Evolutionary conservation across 2,113 vertebrate genomes (phyloP), one percentile per base, ranked within the genome.

Genomic region (Hydrochoerus hydrochaeris): DNA sequence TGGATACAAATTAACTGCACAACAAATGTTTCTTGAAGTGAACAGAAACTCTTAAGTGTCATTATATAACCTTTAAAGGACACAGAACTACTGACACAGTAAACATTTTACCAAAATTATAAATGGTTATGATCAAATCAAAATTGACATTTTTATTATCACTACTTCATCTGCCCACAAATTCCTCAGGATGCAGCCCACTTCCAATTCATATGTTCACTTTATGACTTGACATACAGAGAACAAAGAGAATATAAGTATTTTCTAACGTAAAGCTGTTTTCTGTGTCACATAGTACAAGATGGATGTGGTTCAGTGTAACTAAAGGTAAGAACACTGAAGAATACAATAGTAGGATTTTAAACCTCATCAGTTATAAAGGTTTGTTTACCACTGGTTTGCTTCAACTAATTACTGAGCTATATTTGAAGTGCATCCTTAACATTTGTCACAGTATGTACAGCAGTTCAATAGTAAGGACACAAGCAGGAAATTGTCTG

Each of bases 251-350:
- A 90, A 84, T 92, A 73, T 9, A 81, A 69, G 5, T 57, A 13
- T 78, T 92, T 93, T 62, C 30, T 58, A 88, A 86, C 96, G 80
- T 85, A 95, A 97, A 95, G 41, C 73, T 77, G 73, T 44, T 73
- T 46, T 97, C 41, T 94, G 73, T 54, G 96, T 97, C 96, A 96
- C 93, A 83, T 80, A 95, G 85, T 95, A 95, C 7, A 83, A 91
- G 44, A 88, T 96, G 13, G 91, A 96, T 69, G 71, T 85, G 94
- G 57, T 93, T 98, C 87, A 92, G 77, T 88, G 54, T 92, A 84
- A 97, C 97, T 92, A 97, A 95, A 97, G 78, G 67, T 44, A 85
- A 96, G 22, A 95, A 95, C 91, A 97, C 7, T 94, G 77, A 85
- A 98, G 97, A 98, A 85, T 41, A 91, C 58, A 78, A 71, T 4